phyloP scores from a whole-genome alignment of 2,113 vertebrate species.

The Nyctibius bracteatus region DNA sequence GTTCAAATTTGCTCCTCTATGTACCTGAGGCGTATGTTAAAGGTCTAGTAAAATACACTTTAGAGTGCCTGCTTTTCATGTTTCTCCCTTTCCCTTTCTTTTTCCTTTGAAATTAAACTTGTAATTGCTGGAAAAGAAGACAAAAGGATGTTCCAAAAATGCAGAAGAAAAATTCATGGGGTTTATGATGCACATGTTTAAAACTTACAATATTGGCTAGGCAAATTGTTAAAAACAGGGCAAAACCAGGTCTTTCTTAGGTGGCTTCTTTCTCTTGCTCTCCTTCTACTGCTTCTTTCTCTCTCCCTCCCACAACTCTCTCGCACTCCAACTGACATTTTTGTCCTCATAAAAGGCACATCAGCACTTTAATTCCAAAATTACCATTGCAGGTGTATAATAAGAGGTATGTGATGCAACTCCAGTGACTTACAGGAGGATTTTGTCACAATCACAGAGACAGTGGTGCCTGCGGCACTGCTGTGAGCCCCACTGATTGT shows the following conservation, averaged over 20 bases:
- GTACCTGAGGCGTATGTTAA: not conserved
- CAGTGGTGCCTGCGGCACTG: not conserved
- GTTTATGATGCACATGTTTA: not conserved
- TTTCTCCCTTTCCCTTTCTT: not conserved
- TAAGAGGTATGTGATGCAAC: not conserved
- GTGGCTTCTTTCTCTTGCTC: not conserved
- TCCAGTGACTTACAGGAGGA: not conserved
- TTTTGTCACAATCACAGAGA: not conserved
- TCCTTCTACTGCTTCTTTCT: not conserved
- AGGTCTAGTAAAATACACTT: not conserved
- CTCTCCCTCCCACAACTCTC: not conserved
- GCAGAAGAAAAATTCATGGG: not conserved
- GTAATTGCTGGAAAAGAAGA: not conserved
- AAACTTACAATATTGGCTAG: not conserved
- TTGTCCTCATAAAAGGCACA: not conserved
- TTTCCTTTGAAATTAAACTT: not conserved
- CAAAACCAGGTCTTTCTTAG: not conserved
- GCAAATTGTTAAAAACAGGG: not conserved
- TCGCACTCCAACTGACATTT: not conserved
- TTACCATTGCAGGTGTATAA: not conserved
- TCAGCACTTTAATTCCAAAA: not conserved
- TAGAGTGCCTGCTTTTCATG: not conserved
- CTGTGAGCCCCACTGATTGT: not conserved
- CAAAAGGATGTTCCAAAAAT: not conserved
- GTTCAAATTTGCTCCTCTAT: not conserved